Conservation (phyloP, 2,888 invertebrate genomes). For the Brachypterus glaber region DNA sequence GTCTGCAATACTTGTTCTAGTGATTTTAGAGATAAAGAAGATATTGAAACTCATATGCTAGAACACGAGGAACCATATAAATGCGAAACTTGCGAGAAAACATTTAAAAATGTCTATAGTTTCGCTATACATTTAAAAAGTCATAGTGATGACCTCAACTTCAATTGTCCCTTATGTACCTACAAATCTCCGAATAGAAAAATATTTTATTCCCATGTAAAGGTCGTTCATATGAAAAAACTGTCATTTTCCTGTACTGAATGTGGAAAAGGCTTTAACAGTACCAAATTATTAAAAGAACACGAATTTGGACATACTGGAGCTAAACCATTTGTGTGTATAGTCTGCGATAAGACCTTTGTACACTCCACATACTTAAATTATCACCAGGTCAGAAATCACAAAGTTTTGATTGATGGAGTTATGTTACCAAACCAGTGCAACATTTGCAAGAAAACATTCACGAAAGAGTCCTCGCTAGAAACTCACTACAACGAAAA, state of each 20-base stretch:
- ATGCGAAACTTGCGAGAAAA: slow-evolving; percentile 14
- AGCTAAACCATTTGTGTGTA: slow-evolving; percentile 40
- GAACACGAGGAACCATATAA: slow-evolving; percentile 13
- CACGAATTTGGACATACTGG: slow-evolving; percentile 25
- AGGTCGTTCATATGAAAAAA: slow-evolving; percentile 7
- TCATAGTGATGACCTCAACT: slow-evolving; percentile 9
- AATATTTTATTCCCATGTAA: slow-evolving; percentile 6
- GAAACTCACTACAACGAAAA: slow-evolving; percentile 41
- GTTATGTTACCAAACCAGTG: slow-evolving; percentile 38
- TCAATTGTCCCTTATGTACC: slow-evolving; percentile 13
- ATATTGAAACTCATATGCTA: slow-evolving; percentile 8
- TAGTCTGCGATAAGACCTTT: too few species aligned
- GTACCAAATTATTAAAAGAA: background rate
- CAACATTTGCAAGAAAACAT: slow-evolving; percentile 30
- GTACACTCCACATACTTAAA: slow-evolving; percentile 29
- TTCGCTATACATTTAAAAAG: slow-evolving; percentile 17
- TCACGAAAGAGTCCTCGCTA: slow-evolving; percentile 31
- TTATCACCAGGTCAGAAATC: slow-evolving; percentile 29
- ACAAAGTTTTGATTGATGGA: slow-evolving; percentile 34
- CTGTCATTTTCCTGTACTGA: slow-evolving; percentile 1
- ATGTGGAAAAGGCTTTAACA: background rate
- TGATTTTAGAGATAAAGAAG: slow-evolving; percentile 4
- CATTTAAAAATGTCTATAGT: slow-evolving; percentile 17
- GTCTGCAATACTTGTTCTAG: too few species aligned
- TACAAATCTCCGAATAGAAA: slow-evolving; percentile 8